A percentile compares a stretch with the other conserved stretches of the same genome.
Evolutionary conservation across 2,797 vertebrate genomes (phyloP).

Genomic region (Peromyscus eremicus): DNA sequence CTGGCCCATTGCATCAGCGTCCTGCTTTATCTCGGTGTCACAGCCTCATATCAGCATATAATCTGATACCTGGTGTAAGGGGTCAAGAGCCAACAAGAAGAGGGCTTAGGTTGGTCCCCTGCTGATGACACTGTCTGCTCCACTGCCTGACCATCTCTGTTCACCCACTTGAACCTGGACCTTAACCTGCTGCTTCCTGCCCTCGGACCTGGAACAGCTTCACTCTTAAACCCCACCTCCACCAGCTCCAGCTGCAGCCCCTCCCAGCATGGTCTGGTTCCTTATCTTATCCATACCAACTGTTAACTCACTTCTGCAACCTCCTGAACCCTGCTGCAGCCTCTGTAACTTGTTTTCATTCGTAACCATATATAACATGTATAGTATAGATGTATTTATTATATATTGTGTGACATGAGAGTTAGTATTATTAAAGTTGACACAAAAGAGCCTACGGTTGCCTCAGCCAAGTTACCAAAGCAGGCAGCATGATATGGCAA

Average conservation of each 20-base stretch:
- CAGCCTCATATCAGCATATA: background rate
- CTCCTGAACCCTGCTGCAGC: background rate
- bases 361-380: too few species aligned
- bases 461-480: background rate
- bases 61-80: background rate
- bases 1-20: too few species aligned
- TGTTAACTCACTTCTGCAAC: too few species aligned
- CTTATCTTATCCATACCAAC: too few species aligned
- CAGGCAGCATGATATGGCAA: background rate
- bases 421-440: background rate
- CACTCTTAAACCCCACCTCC: background rate
- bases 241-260: background rate
- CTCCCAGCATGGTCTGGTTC: background rate
- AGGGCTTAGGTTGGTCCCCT: too few species aligned
- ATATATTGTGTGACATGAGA: background rate
- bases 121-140: background rate
- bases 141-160: background rate
- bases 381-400: background rate
- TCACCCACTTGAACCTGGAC: background rate
- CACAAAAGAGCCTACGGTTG: background rate
- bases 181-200: background rate
- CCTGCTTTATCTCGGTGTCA: too few species aligned
- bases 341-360: background rate
- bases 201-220: background rate
- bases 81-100: too few species aligned